These are phyloP conservation scores for Brachylomia viminalis DNA, from an alignment of 2,888 invertebrate species.

Conservation along the genomic window DNA sequence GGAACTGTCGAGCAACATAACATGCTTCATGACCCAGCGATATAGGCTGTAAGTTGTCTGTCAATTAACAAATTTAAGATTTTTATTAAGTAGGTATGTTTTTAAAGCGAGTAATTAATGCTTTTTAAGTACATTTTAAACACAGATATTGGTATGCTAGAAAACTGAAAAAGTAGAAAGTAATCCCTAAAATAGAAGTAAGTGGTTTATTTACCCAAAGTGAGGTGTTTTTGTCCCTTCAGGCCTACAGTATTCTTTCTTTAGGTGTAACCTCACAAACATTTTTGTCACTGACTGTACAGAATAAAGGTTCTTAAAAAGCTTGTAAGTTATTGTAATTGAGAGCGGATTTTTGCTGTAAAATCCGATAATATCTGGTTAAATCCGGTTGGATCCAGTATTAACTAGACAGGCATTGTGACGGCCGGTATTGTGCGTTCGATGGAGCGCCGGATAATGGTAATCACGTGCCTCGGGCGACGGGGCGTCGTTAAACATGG, in stretches of 20 bases:
- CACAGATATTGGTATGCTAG: background rate
- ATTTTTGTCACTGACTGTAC: background rate
- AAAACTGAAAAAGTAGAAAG: background rate
- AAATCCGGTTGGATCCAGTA: conserved; percentile 8
- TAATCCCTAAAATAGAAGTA: background rate
- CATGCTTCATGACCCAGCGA: too few species aligned
- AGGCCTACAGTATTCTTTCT: background rate
- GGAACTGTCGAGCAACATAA: too few species aligned
- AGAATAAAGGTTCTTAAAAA: conserved; percentile 14
- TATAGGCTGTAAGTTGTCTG: too few species aligned
- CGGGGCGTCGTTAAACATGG: conserved; percentile 4
- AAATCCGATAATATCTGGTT: conserved; percentile 23
- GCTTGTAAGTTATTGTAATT: conserved; percentile 37
- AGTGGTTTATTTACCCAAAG: background rate
- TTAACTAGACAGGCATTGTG: conserved; percentile 34
- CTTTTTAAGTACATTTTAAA: background rate
- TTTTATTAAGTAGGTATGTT: too few species aligned
- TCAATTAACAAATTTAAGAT: too few species aligned
- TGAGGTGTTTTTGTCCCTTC: background rate
- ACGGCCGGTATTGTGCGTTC: conserved; percentile 9
- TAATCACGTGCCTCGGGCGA: conserved; percentile 26
- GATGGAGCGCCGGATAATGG: conserved; percentile 22
- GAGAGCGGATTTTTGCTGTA: conserved; percentile 24
- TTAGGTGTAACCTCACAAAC: background rate
- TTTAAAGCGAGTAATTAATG: too few species aligned